Conservation (phyloP, 1,140 invertebrate genomes). For the Camponotus floridanus region DNA sequence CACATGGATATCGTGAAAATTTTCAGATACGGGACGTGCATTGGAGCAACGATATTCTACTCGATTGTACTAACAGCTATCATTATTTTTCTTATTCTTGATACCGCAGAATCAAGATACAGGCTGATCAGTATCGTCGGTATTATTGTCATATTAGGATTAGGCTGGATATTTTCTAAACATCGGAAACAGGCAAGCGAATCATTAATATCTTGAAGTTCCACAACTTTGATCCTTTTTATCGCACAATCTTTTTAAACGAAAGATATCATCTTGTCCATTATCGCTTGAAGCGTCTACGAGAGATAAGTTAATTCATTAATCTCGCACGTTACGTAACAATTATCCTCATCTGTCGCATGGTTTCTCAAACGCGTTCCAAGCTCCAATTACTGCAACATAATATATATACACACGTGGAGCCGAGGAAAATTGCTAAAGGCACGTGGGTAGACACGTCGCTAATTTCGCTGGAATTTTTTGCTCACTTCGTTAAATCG, state of each 20-base stretch:
- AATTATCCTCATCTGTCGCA: conserved; percentile 36
- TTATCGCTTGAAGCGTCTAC: background rate
- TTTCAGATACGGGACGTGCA: conserved; percentile 62
- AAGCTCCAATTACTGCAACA: conserved; percentile 38
- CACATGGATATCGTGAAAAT: background rate
- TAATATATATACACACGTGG: background rate
- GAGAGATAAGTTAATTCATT: conserved; percentile 7
- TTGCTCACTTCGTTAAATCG: conserved; percentile 49
- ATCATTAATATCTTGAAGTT: background rate
- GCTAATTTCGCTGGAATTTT: conserved; percentile 49
- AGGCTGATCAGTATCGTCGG: conserved; percentile 90
- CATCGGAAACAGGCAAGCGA: conserved; percentile 83
- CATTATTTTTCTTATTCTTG: conserved; percentile 88
- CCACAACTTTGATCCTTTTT: too few relatives aligned
- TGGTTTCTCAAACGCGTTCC: conserved; percentile 8
- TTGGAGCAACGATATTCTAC: conserved; percentile 68
- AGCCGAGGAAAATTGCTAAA: conserved; percentile 26
- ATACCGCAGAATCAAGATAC: conserved; percentile 88
- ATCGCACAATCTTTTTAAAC: background rate
- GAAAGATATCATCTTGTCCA: background rate
- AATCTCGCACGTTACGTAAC: conserved; percentile 24
- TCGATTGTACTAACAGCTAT: conserved; percentile 84
- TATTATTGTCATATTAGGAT: conserved; percentile 85
- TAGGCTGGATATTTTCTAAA: conserved; percentile 89
- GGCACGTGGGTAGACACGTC: conserved; percentile 38